Evolutionary conservation across 2,797 vertebrate genomes (phyloP).

Genomic region (Phoxinus dragarum): DNA sequence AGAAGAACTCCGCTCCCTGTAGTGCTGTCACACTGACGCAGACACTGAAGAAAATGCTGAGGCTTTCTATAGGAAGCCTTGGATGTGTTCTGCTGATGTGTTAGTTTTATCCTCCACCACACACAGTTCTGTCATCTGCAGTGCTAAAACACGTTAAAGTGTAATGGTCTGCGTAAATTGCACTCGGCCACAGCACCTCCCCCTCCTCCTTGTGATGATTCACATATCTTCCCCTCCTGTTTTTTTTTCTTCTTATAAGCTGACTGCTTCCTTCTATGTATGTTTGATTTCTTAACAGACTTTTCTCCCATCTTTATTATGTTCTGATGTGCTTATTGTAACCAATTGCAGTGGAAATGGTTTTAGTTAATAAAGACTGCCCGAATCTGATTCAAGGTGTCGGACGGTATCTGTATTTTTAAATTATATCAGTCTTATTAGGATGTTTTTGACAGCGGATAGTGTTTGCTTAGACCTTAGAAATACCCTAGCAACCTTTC

Average conservation of each 20-base stretch:
- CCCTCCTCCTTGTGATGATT: not conserved
- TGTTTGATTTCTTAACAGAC: slow-evolving; percentile 20
- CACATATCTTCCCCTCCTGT: not conserved
- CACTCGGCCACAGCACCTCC: not conserved
- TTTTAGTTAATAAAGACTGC: not conserved
- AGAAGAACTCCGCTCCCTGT: not conserved
- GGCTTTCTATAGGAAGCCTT: not conserved
- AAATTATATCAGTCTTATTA: not conserved
- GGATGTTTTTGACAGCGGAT: not conserved
- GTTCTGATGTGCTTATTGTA: not conserved
- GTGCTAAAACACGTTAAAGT: slow-evolving; percentile 28
- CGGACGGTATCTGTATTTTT: not conserved
- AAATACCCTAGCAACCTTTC: not conserved
- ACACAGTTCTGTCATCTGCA: slow-evolving; percentile 12
- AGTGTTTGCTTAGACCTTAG: not conserved
- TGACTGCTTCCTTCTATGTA: not conserved
- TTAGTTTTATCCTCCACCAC: slow-evolving; percentile 17
- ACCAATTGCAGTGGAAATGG: not conserved
- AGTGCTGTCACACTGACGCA: not conserved
- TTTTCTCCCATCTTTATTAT: slow-evolving; percentile 5
- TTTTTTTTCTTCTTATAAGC: not conserved
- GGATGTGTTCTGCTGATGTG: slow-evolving; percentile 35
- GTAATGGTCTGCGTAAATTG: slow-evolving; percentile 44
- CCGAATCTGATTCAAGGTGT: not conserved
- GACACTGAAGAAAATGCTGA: not conserved